A percentile compares a stretch with the other conserved stretches of the same genome.
These are phyloP conservation scores for Heliothis subflexa DNA, from an alignment of 1,140 invertebrate species.

Conservation along the genomic window DNA sequence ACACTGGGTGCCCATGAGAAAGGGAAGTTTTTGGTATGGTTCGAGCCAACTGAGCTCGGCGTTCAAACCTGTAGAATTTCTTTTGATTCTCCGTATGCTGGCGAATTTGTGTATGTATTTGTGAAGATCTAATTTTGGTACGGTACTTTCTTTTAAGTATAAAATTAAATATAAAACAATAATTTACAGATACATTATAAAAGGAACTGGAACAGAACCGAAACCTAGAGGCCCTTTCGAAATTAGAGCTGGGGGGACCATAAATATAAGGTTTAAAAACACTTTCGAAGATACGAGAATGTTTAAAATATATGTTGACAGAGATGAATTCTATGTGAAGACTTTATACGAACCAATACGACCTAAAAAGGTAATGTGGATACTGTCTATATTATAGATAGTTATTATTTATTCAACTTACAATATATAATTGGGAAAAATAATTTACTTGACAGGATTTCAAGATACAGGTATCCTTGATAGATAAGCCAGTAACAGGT, in stretches of 20 bases:
- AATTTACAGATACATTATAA: slow-evolving; percentile 69
- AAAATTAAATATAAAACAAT: not conserved
- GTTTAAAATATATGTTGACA: slow-evolving; percentile 72
- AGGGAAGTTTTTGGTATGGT: slow-evolving; percentile 75
- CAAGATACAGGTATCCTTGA: slow-evolving; percentile 67
- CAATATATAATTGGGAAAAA: not conserved
- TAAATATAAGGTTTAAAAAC: slow-evolving; percentile 73
- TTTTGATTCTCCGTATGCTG: slow-evolving; percentile 70
- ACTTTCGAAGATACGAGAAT: slow-evolving; percentile 69
- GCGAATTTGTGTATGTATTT: slow-evolving; percentile 74
- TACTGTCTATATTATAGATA: too few relatives aligned
- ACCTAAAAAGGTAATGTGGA: slow-evolving; percentile 69
- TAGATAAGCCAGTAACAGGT: slow-evolving; percentile 51
- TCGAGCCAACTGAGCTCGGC: slow-evolving; percentile 74
- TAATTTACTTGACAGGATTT: slow-evolving; percentile 61
- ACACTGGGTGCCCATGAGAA: slow-evolving; percentile 69
- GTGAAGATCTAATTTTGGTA: not conserved
- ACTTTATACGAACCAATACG: slow-evolving; percentile 66
- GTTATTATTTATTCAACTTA: not conserved
- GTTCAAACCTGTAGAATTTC: slow-evolving; percentile 69
- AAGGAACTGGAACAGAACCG: slow-evolving; percentile 66
- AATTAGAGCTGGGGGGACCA: slow-evolving; percentile 66
- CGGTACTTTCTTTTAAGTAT: not conserved
- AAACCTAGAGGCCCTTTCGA: slow-evolving; percentile 75
- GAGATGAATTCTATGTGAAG: slow-evolving; percentile 75